Evolutionary conservation across 2,113 vertebrate genomes (phyloP), one percentile per base, ranked within the genome.

Genomic region (Archilochus colubris): DNA sequence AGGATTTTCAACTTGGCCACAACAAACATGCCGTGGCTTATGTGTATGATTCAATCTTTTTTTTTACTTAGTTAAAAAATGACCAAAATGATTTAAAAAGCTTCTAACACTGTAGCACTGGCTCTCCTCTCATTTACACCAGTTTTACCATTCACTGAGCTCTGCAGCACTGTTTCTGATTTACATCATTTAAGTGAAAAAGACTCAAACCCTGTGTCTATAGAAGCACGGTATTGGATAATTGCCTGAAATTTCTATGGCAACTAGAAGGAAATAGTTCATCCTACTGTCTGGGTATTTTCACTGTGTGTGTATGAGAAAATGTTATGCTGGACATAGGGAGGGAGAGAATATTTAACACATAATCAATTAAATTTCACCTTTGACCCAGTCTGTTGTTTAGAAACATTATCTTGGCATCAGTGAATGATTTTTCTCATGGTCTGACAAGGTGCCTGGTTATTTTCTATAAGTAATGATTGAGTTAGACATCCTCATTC

Each of bases 371-470:
- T 98, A 97, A 96, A 81, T 84, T 93, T 97, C 67, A 86, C 95
- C 97, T 96, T 97, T 96, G 91, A 96, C 95, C 80, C 95, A 97
- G 87, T 97, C 97, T 97, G 92, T 95, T 96, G 88, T 96, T 97
- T 94, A 96, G 94, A 96, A 97, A 93, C 74, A 94, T 93, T 86
- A 93, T 69, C 82, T 89, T 85, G 43, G 83, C 95, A 97, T 83
- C 82, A 59, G 16, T 50, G 36, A 97, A 87, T 93, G 59, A 79
- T 94, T 97, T 97, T 97, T 90, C 91, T 94, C 80, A 51, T 84
- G 75, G 54, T 89, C 80, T 94, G 90, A 89, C 31, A 74, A 92
- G 54, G 69, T 95, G 72, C 48, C 88, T 96, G 70, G 94, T 97
- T 97, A 88, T 94, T 96, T 97, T 94, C 89, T 85, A 22, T 77